Percentiles rank a stretch among this genome's conserved stretches.
phyloP scores from a whole-genome alignment of 2,888 invertebrate species.

The Torymus aiolomorphi region DNA sequence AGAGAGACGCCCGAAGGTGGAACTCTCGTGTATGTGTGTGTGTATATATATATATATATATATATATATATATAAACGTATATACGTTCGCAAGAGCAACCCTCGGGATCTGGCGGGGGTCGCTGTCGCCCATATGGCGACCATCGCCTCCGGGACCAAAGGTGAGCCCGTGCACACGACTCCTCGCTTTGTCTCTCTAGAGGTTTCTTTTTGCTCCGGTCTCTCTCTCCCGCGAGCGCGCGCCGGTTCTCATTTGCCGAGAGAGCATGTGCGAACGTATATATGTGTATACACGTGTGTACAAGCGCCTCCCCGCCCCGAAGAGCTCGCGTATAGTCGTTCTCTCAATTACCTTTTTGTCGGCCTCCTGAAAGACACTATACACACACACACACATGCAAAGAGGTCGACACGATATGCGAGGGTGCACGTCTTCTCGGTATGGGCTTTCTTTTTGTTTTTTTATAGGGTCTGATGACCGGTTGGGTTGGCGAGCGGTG shows the following conservation, averaged over 20 bases:
- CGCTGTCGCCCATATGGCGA: constrained; percentile 74
- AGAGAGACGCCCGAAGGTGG: constrained; percentile 67
- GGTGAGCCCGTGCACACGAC: constrained; percentile 61
- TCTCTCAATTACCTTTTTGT: constrained; percentile 37
- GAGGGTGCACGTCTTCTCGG: not conserved
- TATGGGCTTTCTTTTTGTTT: constrained; percentile 3
- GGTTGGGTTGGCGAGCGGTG: too few relatives aligned
- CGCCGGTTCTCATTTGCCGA: constrained; percentile 23
- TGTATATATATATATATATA: too few relatives aligned
- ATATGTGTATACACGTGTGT: not conserved
- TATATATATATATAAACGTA: too few relatives aligned
- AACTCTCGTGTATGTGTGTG: constrained; percentile 43
- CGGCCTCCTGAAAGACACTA: constrained; percentile 21
- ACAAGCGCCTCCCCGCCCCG: not conserved
- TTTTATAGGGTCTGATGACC: not conserved
- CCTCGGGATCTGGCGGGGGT: constrained; percentile 58
- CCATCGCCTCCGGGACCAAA: constrained; percentile 67
- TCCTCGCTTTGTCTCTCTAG: constrained; percentile 32
- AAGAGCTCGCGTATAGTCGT: not conserved
- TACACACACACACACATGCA: not conserved
- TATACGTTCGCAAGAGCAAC: constrained; percentile 43
- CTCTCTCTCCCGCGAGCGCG: not conserved
- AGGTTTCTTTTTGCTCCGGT: constrained; percentile 13
- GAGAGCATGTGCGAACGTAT: not conserved
- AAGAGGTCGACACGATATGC: not conserved